Evolutionary conservation across 2,797 vertebrate genomes (phyloP).

Genomic region (Tamandua tetradactyla): DNA sequence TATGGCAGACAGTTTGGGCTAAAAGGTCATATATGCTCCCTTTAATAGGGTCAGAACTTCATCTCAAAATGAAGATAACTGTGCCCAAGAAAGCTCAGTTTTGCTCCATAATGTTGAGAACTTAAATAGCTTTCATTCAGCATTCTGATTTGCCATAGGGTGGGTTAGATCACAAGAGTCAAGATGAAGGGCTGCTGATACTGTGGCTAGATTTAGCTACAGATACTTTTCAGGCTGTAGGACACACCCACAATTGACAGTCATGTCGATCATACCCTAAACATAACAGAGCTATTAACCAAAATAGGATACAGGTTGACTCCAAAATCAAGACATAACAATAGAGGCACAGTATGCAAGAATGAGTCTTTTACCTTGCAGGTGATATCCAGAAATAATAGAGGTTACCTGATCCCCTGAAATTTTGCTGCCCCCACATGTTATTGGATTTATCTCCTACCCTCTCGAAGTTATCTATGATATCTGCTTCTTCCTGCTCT

Average conservation of each 20-base stretch:
- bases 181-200: background rate
- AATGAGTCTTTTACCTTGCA: background rate
- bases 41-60: background rate
- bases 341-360: accelerated
- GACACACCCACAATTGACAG: background rate
- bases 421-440: background rate
- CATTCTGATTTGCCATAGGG: background rate
- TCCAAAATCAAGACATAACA: background rate
- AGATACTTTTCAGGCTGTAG: background rate
- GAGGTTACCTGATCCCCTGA: background rate
- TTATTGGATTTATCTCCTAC: background rate
- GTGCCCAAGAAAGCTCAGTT: background rate
- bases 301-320: background rate
- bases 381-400: background rate
- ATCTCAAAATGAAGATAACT: background rate
- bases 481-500: background rate
- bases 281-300: background rate
- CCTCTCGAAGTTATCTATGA: background rate
- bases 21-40: background rate
- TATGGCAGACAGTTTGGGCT: background rate
- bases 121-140: background rate
- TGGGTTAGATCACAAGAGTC: background rate
- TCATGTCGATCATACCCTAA: background rate
- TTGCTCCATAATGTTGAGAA: background rate
- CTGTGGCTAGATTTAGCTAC: background rate